Conservation (phyloP, 1,140 invertebrate species). For the Cyclargus thomasi region DNA sequence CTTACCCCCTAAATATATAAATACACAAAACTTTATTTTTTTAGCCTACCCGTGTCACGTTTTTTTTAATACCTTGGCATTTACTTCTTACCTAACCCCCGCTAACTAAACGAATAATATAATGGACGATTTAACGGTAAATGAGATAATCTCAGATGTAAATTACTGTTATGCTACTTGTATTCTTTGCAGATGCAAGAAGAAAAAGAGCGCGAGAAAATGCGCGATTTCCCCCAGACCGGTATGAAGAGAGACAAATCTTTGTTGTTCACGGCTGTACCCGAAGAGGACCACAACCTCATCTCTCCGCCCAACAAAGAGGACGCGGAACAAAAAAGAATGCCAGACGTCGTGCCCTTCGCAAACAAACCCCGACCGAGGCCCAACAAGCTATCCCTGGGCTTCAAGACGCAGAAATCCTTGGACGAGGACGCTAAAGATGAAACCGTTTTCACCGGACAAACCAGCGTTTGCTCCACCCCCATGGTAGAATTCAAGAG, state of each 20-base stretch:
- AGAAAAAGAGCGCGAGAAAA: conserved; percentile 49
- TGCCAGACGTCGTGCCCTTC: conserved; percentile 72
- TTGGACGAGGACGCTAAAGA: conserved; percentile 70
- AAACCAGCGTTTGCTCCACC: conserved; percentile 83
- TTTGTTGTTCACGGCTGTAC: conserved; percentile 84
- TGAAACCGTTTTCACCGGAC: conserved; percentile 76
- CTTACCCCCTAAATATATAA: too few species aligned
- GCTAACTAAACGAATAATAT: too few species aligned
- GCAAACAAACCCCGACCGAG: conserved; percentile 68
- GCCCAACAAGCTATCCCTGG: conserved; percentile 76
- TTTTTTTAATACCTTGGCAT: too few species aligned
- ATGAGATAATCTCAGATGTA: not conserved
- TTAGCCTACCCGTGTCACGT: too few species aligned
- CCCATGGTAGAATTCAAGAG: conserved; percentile 84
- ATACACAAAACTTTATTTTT: too few species aligned
- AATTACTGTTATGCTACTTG: too few species aligned
- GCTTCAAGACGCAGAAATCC: conserved; percentile 75
- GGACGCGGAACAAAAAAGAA: conserved; percentile 43
- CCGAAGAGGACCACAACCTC: conserved; percentile 80
- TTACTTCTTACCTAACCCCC: too few species aligned
- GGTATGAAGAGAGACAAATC: conserved; percentile 85
- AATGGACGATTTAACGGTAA: too few species aligned
- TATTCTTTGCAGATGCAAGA: conserved; percentile 53
- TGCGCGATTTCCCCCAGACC: conserved; percentile 49
- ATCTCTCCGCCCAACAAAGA: conserved; percentile 54